These are phyloP conservation scores for Parazoanthus atlanticus DNA, from an alignment of 92 coral and sea anemone species.

Conservation along the genomic window DNA sequence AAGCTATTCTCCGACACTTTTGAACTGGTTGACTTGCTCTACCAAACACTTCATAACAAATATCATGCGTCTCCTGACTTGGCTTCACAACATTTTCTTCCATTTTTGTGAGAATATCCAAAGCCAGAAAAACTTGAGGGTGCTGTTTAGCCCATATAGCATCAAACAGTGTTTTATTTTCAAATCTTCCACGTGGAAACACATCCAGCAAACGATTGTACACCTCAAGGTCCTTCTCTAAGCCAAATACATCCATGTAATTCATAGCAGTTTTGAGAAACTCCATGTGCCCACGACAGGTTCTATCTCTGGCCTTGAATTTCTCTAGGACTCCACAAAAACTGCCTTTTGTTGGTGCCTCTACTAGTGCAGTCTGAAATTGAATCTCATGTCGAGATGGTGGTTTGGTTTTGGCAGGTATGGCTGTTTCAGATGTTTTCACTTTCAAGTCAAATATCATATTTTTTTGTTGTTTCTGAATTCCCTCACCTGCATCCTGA, in stretches of 20 bases:
- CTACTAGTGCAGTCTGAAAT: constrained; percentile 66
- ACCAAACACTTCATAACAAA: constrained; percentile 87
- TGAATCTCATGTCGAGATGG: constrained; percentile 53
- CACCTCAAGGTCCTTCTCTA: constrained; percentile 79
- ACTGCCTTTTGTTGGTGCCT: constrained; percentile 69
- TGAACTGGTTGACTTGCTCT: constrained; percentile 95
- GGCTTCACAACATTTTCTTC: constrained; percentile 92
- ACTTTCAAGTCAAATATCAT: constrained; percentile 56
- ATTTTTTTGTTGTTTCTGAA: constrained; percentile 23
- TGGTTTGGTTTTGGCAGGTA: constrained; percentile 29
- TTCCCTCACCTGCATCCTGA: constrained; percentile 43
- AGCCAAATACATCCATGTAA: constrained; percentile 84
- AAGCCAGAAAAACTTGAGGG: constrained; percentile 91
- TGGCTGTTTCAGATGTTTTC: constrained; percentile 30
- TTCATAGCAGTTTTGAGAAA: constrained; percentile 75
- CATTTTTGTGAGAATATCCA: constrained; percentile 91
- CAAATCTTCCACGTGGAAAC: constrained; percentile 89
- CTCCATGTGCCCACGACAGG: constrained; percentile 85
- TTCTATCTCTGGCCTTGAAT: constrained; percentile 67
- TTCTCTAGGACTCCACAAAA: constrained; percentile 73
- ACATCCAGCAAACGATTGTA: constrained; percentile 81
- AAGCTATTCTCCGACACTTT: constrained; percentile 85
- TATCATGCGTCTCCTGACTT: constrained; percentile 80
- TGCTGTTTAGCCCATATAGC: constrained; percentile 97
- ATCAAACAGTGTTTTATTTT: constrained; percentile 89